phyloP scores from a whole-genome alignment of 2,888 invertebrate species.

The Chloroclystis v-ata region DNA sequence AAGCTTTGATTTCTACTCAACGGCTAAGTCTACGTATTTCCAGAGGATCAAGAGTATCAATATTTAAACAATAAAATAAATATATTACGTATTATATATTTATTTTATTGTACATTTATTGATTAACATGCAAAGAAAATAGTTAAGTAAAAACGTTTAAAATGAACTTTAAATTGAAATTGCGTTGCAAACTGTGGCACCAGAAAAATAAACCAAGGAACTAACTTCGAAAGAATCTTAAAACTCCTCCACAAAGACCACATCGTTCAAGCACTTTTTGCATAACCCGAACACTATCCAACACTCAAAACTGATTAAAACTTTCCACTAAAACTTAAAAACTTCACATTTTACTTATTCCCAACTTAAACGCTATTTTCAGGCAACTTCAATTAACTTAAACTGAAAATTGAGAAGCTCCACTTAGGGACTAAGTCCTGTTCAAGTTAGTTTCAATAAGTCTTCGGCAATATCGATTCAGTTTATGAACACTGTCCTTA shows the following conservation, averaged over 20 bases:
- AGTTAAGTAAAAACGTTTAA: too few relatives aligned
- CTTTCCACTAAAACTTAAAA: slow-evolving; percentile 36
- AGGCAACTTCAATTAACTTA: slow-evolving; percentile 23
- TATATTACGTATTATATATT: too few relatives aligned
- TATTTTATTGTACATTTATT: too few relatives aligned
- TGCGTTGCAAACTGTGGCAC: too few relatives aligned
- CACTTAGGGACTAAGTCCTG: slow-evolving; percentile 19
- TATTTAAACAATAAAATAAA: too few relatives aligned
- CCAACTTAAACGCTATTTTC: slow-evolving; percentile 17
- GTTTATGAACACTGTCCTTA: slow-evolving; percentile 25
- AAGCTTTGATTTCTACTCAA: too few relatives aligned
- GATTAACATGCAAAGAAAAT: too few relatives aligned
- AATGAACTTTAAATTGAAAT: too few relatives aligned
- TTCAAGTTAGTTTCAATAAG: slow-evolving; percentile 25
- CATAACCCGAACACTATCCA: slow-evolving; percentile 16
- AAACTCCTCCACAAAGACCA: not conserved
- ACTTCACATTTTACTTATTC: slow-evolving; percentile 17
- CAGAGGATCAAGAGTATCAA: too few relatives aligned
- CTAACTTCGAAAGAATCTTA: not conserved
- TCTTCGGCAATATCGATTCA: slow-evolving; percentile 22
- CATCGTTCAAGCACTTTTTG: slow-evolving; percentile 5
- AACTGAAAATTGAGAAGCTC: slow-evolving; percentile 22
- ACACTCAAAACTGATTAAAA: slow-evolving; percentile 14
- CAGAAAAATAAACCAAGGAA: not conserved
- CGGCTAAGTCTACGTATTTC: too few relatives aligned